A percentile compares a stretch with the other conserved stretches of the same genome.
Evolutionary conservation across 2,888 invertebrate genomes (phyloP).

Genomic region (Lumbricus terrestris): DNA sequence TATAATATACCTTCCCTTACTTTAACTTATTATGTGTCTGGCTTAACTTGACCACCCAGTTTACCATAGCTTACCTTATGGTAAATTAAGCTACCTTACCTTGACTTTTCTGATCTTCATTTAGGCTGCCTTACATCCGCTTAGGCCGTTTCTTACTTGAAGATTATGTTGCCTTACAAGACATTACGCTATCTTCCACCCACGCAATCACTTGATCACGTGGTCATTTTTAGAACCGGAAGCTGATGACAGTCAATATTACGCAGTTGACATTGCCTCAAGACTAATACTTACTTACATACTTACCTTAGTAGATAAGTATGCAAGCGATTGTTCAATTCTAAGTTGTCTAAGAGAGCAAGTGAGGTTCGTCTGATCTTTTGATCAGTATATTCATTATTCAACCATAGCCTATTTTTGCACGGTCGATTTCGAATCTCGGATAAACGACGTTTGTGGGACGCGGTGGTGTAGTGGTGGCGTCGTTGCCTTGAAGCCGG

Average conservation of each 20-base stretch:
- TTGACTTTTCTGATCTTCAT: not conserved
- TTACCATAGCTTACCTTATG: not conserved
- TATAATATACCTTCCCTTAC: not conserved
- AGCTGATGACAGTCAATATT: not conserved
- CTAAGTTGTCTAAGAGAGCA: not conserved
- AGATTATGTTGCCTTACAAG: too few relatives aligned
- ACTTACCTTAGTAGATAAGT: not conserved
- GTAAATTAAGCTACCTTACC: not conserved
- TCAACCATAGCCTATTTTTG: too few relatives aligned
- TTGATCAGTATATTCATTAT: too few relatives aligned
- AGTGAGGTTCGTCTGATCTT: too few relatives aligned
- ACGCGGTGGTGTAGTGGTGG: too few relatives aligned
- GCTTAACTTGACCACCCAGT: not conserved
- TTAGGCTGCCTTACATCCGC: not conserved
- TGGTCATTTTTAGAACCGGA: not conserved
- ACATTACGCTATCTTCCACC: not conserved
- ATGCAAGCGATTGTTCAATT: not conserved
- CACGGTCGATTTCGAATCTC: too few relatives aligned
- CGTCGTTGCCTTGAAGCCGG: too few relatives aligned
- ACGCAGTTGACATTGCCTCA: not conserved
- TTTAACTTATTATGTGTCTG: not conserved
- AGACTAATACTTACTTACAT: too few relatives aligned
- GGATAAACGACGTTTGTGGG: too few relatives aligned
- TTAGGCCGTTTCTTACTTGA: too few relatives aligned
- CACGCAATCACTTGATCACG: not conserved